Evolutionary conservation across 1,140 invertebrate genomes (phyloP), one percentile per base, ranked within the genome.

Genomic region (Bombus vancouverensis): DNA sequence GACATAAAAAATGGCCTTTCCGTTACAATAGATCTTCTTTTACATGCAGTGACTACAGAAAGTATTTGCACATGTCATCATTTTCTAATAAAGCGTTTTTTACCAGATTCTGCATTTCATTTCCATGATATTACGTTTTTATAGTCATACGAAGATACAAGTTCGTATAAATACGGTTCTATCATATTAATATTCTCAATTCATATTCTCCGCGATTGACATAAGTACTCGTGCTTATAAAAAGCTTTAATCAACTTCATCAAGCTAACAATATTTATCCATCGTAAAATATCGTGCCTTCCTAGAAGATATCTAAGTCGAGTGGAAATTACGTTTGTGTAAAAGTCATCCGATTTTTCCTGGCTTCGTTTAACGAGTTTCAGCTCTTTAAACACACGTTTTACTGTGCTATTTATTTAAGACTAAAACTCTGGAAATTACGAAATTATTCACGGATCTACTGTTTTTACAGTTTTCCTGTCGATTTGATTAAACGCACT

Each of bases 291-390:
- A 1, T 28, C 34, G 1, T 53, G 1, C 25, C 8, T 32, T 53
- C 22, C 15, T 28, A 28, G n/a, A 53, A 53, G 18, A 28, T 6
- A 32, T 44, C 25, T 53, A 34, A 34, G n/a, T 53, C 25, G 25
- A 34, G 42, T 8, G 42, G 28, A 70, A 70, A 6, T n/a, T 37
- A 18, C 32, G 32, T 6, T 32, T 3, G 9, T 39, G 76, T n/a
- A 62, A 68, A 68, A 22, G 25, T 6, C 9, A 28, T 13, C 47
- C 12, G 34, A 39, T 70, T 53, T 34, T 53, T 42, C 13, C 34
- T 10, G 5, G 44, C 6, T 70, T 22, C 79, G 28, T 57, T 72
- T 57, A 81, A 81, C n/a, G 79, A 81, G 39, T 81, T 72, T 53
- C 18, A 25, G 34, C 10, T 22, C 71, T 25, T 47, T 72, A 53